A percentile compares a stretch with the other conserved stretches of the same genome.
These are phyloP conservation scores for Bombus picipes DNA, from an alignment of 1,140 invertebrate species.

Conservation along the genomic window DNA sequence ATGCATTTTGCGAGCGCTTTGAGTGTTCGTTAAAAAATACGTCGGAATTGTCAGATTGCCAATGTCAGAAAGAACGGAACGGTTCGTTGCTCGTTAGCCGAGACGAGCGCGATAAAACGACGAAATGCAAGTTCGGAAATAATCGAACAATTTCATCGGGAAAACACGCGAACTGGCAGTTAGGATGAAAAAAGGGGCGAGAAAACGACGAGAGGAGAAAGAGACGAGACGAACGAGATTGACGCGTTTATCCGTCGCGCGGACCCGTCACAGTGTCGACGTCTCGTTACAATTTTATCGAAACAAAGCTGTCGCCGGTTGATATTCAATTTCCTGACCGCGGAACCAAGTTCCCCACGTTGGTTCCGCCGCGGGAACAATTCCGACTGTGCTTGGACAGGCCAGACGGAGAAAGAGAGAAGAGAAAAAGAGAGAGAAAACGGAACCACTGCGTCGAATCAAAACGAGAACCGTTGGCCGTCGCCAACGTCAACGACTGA, in stretches of 20 bases:
- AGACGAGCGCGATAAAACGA: background rate
- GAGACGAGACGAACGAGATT: background rate
- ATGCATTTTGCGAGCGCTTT: no score
- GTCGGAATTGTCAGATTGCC: background rate
- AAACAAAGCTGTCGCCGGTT: conserved; percentile 64
- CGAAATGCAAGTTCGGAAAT: background rate
- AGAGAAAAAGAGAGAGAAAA: background rate
- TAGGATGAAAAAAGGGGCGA: no score
- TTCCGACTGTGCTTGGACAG: conserved; percentile 10
- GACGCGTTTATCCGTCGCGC: conserved; percentile 39
- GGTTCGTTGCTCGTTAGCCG: background rate
- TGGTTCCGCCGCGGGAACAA: conserved; percentile 31
- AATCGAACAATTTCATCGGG: background rate
- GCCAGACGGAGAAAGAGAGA: background rate
- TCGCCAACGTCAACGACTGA: conserved; percentile 65
- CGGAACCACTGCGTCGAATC: conserved; percentile 25
- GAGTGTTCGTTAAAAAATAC: no score
- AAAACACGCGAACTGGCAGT: background rate
- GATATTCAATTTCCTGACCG: conserved; percentile 77
- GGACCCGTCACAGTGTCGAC: conserved; percentile 8
- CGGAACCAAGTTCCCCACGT: conserved; percentile 30
- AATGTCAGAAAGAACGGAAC: background rate
- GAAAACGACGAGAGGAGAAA: background rate
- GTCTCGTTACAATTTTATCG: conserved; percentile 54
- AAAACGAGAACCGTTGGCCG: conserved; percentile 27